Percentiles rank a stretch among this genome's conserved stretches.
Conservation (phyloP, 2,888 invertebrate species). For the Buathra laborator region DNA sequence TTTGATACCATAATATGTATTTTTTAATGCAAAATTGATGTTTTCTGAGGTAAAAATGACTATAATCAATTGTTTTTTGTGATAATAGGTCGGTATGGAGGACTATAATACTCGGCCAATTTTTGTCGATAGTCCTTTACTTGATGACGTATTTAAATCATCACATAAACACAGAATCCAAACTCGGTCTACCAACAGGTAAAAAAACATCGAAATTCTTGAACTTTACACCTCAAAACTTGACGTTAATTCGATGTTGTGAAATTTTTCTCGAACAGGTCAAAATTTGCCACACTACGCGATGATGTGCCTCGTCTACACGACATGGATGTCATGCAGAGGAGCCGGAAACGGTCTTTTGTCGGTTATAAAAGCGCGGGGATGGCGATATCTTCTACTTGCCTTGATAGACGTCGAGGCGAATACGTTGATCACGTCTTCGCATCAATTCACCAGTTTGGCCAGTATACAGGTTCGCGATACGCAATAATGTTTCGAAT, state of each 20-base stretch:
- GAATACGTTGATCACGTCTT: constrained; percentile 92
- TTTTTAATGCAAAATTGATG: too few relatives aligned
- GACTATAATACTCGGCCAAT: constrained; percentile 91
- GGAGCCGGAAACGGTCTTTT: constrained; percentile 88
- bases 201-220: constrained; percentile 47
- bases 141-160: constrained; percentile 92
- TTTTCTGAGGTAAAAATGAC: too few relatives aligned
- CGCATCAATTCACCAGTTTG: constrained; percentile 91
- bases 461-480: constrained; percentile 89
- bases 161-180: constrained; percentile 88
- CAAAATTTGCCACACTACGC: constrained; percentile 93
- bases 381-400: constrained; percentile 92
- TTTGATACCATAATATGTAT: not conserved
- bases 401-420: constrained; percentile 95
- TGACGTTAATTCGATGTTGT: not conserved
- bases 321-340: constrained; percentile 91
- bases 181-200: constrained; percentile 91
- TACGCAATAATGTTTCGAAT: not conserved
- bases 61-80: constrained; percentile 7
- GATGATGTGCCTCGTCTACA: constrained; percentile 91
- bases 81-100: constrained; percentile 90
- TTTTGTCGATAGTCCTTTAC: constrained; percentile 91
- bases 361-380: constrained; percentile 89
- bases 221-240: not conserved
- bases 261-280: constrained; percentile 84